phyloP scores from a whole-genome alignment of 2,797 vertebrate genomes.

The Pelobates cultripes region DNA sequence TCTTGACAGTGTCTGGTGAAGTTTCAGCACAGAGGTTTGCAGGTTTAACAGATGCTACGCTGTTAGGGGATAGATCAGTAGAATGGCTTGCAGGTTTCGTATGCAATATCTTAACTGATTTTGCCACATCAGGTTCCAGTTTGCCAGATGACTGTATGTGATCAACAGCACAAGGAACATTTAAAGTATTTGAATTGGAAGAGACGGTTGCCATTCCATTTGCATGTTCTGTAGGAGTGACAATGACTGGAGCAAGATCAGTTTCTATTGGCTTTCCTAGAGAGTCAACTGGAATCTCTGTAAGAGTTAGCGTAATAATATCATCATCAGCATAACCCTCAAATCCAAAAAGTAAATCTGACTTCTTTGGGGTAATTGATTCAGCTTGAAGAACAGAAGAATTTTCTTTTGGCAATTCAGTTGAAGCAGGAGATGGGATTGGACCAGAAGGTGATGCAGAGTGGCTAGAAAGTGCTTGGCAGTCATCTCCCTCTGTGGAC shows the following conservation, averaged over 20 bases:
- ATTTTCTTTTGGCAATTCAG: background rate
- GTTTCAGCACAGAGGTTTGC: background rate
- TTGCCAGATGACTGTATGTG: background rate
- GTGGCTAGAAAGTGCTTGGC: conserved; percentile 16
- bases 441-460: background rate
- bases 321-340: conserved; percentile 71
- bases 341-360: conserved; percentile 66
- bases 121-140: background rate
- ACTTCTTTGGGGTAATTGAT: conserved; percentile 8
- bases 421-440: background rate
- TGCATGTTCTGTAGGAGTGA: too few species aligned
- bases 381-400: background rate
- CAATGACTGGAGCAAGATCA: background rate
- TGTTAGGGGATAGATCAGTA: background rate
- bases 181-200: background rate
- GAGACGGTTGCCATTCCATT: background rate
- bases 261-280: conserved; percentile 54
- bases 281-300: conserved; percentile 66
- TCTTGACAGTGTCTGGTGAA: conserved; percentile 49
- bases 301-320: conserved; percentile 76
- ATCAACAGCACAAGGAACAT: background rate
- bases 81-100: too few species aligned
- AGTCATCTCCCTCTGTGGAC: conserved; percentile 13
- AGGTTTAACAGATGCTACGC: background rate
- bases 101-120: too few species aligned